phyloP scores from a whole-genome alignment of 2,888 invertebrate genomes.

The Microctonus brassicae region DNA sequence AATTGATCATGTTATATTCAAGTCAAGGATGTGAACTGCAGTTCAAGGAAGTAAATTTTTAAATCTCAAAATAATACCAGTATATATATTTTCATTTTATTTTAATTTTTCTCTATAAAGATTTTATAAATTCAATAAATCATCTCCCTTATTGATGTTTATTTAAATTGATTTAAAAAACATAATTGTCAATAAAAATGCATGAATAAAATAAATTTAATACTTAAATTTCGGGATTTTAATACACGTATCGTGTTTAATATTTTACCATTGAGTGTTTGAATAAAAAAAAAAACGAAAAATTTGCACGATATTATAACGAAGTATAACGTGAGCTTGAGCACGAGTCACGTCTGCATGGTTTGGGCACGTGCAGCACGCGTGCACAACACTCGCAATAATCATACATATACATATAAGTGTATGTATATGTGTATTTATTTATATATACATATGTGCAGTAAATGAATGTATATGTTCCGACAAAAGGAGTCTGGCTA shows the following conservation, averaged over 20 bases:
- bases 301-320: slow-evolving; percentile 35
- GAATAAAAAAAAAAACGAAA: slow-evolving; percentile 25
- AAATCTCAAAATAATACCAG: not conserved
- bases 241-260: too few relatives aligned
- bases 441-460: slow-evolving; percentile 8
- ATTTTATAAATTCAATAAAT: too few relatives aligned
- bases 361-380: slow-evolving; percentile 64
- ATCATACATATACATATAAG: slow-evolving; percentile 3
- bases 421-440: too few relatives aligned
- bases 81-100: not conserved
- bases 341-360: slow-evolving; percentile 60
- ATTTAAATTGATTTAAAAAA: too few relatives aligned
- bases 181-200: too few relatives aligned
- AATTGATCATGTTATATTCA: not conserved
- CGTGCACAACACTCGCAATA: slow-evolving; percentile 55
- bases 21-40: not conserved
- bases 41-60: not conserved
- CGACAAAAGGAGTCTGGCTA: slow-evolving; percentile 57
- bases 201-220: too few relatives aligned
- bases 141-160: too few relatives aligned
- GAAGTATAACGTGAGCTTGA: slow-evolving; percentile 45
- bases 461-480: slow-evolving; percentile 43
- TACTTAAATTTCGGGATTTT: too few relatives aligned
- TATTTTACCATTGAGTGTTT: not conserved
- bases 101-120: not conserved